Base-by-base conservation (phyloP, 1,140 invertebrate species). In the Lordiphosa clarofinis region DNA sequence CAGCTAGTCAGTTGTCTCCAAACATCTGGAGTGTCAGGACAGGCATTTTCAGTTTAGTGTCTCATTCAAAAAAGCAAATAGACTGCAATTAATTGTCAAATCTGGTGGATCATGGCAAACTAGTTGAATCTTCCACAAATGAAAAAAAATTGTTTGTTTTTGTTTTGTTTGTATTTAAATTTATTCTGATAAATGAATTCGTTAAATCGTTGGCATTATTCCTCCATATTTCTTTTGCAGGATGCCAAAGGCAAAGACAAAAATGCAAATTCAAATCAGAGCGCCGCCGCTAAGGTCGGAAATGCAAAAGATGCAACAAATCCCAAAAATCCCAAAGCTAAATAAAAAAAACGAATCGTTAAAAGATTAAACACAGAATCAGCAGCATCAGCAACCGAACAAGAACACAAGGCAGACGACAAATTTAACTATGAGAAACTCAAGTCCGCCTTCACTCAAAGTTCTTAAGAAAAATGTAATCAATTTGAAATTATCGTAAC, bases 191-290 rank as follows among this genome's bases (percentile, higher is more conserved):
- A 5, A 12, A 11, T 8, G 0, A 19, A 10, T 4, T 61, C 48
- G 31, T 33, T 61, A 63, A 31, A 12, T 56, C 53, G 60, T 65
- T 75, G 63, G 66, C 63, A 79, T 58, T 66, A 56, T 44, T 28
- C 39, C 43, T 11, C 24, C 43, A 64, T 57, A 31, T 49, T 87
- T 65, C 11, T 74, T 70, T 88, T 88, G 60, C 86, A 88, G 86
- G 86, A 88, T 84, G 76, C 73, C 64, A 86, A 86, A 86, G 57
- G 64, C 31, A 79, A 70, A 66, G 64, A 63, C 47, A 72, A 63
- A 87, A 74, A 81, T 64, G 67, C 72, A 71, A 87, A 71, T 72
- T 68, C 72, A 73, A 87, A 67, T 73, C 59, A 68, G 65, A 78
- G 63, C 62, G 71, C 59, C 57, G 68, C 68, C 61, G 61, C 54